Evolutionary conservation across 2,797 vertebrate species (phyloP).

Genomic region (Pithecia hirsuta): DNA sequence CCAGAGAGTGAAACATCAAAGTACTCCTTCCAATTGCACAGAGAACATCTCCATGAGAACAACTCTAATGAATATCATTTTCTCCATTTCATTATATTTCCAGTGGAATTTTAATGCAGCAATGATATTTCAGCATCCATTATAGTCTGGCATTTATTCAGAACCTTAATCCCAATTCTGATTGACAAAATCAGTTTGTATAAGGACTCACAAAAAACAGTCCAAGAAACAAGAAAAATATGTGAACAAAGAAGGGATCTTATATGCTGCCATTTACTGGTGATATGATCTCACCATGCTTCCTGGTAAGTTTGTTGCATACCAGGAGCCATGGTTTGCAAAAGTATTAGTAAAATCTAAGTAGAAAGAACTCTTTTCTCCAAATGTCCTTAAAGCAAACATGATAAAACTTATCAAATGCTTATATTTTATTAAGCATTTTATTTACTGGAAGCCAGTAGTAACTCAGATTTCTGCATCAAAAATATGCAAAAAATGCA

Average conservation of each 20-base stretch:
- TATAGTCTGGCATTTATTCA: background rate
- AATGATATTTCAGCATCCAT: background rate
- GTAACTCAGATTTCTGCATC: constrained; percentile 9
- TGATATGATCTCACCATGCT: background rate
- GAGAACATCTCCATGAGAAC: background rate
- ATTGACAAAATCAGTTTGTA: background rate
- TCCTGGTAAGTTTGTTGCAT: background rate
- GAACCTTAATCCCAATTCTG: background rate
- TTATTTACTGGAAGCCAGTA: background rate
- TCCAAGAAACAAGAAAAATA: background rate
- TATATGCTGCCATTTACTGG: background rate
- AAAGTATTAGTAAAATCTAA: constrained; percentile 14
- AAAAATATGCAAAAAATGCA: constrained; percentile 24
- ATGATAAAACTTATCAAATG: background rate
- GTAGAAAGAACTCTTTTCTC: background rate
- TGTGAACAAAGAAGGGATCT: background rate
- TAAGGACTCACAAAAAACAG: background rate
- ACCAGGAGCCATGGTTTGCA: background rate
- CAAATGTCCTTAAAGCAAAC: background rate
- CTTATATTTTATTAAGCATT: background rate
- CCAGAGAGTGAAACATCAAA: background rate
- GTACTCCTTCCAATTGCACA: background rate
- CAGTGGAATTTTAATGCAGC: background rate
- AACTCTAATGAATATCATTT: background rate
- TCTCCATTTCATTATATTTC: background rate